Base-by-base conservation (phyloP, 2,888 invertebrate species). In the Amblyteles armatorius region DNA sequence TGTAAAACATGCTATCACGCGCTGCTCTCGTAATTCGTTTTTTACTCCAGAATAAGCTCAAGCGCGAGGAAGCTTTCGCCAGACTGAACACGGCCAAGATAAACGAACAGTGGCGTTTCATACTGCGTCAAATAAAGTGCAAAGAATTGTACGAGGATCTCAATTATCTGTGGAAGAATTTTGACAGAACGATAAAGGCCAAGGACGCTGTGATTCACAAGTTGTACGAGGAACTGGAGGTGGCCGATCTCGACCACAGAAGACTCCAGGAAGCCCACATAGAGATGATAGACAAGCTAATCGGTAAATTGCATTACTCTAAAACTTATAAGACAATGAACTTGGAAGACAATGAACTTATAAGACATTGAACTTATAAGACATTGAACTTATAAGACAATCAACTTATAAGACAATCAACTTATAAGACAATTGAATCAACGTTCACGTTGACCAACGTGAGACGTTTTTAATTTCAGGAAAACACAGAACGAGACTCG, bases 81-180 rank as follows among this genome's bases (percentile, higher is more conserved):
- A 96, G 97, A 71, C 94, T 97, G 72, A 98, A 98, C 92, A 95
- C 96, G 85, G 97, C 98, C 0, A 98, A 98, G 94, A 96, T 98
- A 76, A 97, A 98, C 91, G 97, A 97, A 94, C 96, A 97, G 93
- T 98, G 98, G 98, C 96, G 98, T 68, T 96, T 96, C 85, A 95
- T 97, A 83, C 94, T 98, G 78, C 95, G 98, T 0, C 96, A 95
- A 91, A 95, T 96, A 73, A 98, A 98, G 94, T 96, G 97, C 90
- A 96, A 96, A 83, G 97, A 97, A 91, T 95, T 97, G 94, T 95
- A 96, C 55, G 94, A 96, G 50, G 96, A 97, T 87, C 95, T 97
- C 63, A 94, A 96, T 95, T 95, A 95, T 82, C 94, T 96, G 91
- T 94, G 95, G 91, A 92, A 94, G 69, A 95, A 95, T 87, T 96